Conservation (phyloP, 2,888 invertebrate species). For the Papilio elwesi region DNA sequence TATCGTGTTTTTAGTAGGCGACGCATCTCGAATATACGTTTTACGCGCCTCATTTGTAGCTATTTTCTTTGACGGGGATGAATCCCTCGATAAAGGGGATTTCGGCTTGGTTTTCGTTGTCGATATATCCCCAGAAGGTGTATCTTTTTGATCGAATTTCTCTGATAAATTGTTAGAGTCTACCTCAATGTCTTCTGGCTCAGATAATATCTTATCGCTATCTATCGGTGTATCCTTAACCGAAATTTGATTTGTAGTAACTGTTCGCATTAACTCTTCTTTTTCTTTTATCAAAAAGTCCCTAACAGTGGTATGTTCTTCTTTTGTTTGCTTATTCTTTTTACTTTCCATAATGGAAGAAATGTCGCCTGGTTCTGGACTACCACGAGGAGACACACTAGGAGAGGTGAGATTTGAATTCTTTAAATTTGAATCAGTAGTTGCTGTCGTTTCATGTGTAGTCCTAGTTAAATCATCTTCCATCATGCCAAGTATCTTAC, state of each 20-base stretch:
- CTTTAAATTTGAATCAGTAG: constrained; percentile 45
- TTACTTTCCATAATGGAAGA: constrained; percentile 46
- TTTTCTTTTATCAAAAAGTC: constrained; percentile 60
- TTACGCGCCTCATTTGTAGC: background rate
- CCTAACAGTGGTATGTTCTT: constrained; percentile 49
- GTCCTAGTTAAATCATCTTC: constrained; percentile 64
- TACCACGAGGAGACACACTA: constrained; percentile 64
- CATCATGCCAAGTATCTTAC: constrained; percentile 87
- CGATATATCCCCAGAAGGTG: background rate
- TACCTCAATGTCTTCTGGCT: background rate
- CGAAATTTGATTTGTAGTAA: constrained; percentile 11
- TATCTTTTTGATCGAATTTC: background rate
- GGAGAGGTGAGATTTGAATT: constrained; percentile 58
- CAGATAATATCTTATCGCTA: constrained; percentile 5
- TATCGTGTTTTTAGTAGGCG: background rate
- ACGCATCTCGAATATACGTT: constrained; percentile 24
- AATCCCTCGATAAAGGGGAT: constrained; percentile 3
- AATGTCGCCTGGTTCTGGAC: constrained; percentile 58
- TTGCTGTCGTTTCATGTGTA: constrained; percentile 50
- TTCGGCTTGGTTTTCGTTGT: constrained; percentile 10
- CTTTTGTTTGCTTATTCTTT: constrained; percentile 7
- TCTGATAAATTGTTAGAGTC: background rate
- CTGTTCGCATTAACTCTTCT: constrained; percentile 51
- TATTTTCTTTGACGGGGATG: constrained; percentile 11
- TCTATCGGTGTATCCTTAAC: constrained; percentile 2